phyloP scores from a whole-genome alignment of 2,888 invertebrate genomes.

The Cylloceria caligata region DNA sequence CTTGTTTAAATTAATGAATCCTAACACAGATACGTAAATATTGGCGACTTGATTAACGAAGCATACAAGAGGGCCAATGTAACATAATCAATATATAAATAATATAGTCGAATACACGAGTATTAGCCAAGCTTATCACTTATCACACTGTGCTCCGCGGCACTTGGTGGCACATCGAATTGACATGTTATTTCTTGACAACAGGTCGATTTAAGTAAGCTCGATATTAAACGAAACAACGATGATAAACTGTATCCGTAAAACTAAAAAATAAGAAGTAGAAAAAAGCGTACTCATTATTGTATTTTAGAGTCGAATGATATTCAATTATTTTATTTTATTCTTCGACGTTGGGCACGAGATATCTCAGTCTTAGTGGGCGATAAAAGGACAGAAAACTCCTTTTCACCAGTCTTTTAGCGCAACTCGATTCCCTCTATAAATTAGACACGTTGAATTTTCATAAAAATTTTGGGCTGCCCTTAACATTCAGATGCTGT shows the following conservation, averaged over 20 bases:
- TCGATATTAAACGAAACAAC: slow-evolving; percentile 13
- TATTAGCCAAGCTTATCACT: slow-evolving; percentile 56
- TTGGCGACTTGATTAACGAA: slow-evolving; percentile 66
- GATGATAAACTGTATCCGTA: not conserved
- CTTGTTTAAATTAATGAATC: slow-evolving; percentile 48
- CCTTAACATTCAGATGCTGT: not conserved
- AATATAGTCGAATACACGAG: slow-evolving; percentile 44
- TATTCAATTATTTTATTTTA: slow-evolving; percentile 25
- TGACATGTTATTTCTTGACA: slow-evolving; percentile 28
- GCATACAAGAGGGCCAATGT: slow-evolving; percentile 47
- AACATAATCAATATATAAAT: slow-evolving; percentile 57
- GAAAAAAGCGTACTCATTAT: slow-evolving; percentile 12
- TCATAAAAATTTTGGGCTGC: too few species aligned
- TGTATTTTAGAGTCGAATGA: slow-evolving; percentile 14
- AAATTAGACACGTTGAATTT: too few species aligned
- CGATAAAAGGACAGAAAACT: slow-evolving; percentile 35
- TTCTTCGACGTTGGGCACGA: slow-evolving; percentile 35
- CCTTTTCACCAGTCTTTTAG: slow-evolving; percentile 36
- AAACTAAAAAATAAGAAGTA: slow-evolving; percentile 8
- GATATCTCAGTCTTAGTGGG: slow-evolving; percentile 47
- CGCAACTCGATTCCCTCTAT: slow-evolving; percentile 14
- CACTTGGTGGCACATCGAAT: slow-evolving; percentile 68
- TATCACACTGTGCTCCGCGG: slow-evolving; percentile 68
- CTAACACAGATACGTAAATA: slow-evolving; percentile 65
- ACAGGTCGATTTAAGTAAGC: slow-evolving; percentile 18